Conservation (phyloP, 2,113 vertebrate genomes). For the Tetraodon nigroviridis region DNA sequence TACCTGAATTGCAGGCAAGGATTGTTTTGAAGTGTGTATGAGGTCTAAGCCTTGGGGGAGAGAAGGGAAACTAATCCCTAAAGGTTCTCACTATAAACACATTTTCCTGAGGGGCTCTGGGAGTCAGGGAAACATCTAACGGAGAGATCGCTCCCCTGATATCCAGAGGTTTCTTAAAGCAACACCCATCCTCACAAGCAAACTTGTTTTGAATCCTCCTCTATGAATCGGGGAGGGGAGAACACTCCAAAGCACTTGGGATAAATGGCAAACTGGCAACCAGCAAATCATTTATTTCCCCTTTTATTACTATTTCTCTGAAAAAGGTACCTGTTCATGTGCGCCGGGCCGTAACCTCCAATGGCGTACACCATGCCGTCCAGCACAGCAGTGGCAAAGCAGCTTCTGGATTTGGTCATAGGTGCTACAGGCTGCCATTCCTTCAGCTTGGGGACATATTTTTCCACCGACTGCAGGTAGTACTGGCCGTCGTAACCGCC, state of each 20-base stretch:
- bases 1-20: background rate
- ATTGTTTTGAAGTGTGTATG: slow-evolving; percentile 42
- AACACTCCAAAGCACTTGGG: no score
- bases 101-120: slow-evolving; percentile 59
- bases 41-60: slow-evolving; percentile 27
- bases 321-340: slow-evolving; percentile 92
- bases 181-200: slow-evolving; percentile 17
- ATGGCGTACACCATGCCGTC: slow-evolving; percentile 98
- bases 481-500: slow-evolving; percentile 96
- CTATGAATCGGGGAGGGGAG: slow-evolving; percentile 46
- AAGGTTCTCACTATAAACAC: slow-evolving; percentile 61
- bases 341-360: slow-evolving; percentile 92
- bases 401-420: slow-evolving; percentile 93
- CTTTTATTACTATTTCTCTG: background rate
- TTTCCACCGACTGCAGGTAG: slow-evolving; percentile 93
- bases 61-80: slow-evolving; percentile 22
- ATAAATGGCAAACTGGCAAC: no score
- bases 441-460: slow-evolving; percentile 89
- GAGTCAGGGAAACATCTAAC: slow-evolving; percentile 72
- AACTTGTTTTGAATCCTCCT: slow-evolving; percentile 26
- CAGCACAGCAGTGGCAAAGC: slow-evolving; percentile 89
- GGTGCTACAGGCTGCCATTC: slow-evolving; percentile 94
- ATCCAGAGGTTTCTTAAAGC: slow-evolving; percentile 26
- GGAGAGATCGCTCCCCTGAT: slow-evolving; percentile 43
- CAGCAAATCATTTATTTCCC: no score